Base-by-base conservation (phyloP, 2,888 invertebrate genomes). In the Nipponacmea schrenckii region DNA sequence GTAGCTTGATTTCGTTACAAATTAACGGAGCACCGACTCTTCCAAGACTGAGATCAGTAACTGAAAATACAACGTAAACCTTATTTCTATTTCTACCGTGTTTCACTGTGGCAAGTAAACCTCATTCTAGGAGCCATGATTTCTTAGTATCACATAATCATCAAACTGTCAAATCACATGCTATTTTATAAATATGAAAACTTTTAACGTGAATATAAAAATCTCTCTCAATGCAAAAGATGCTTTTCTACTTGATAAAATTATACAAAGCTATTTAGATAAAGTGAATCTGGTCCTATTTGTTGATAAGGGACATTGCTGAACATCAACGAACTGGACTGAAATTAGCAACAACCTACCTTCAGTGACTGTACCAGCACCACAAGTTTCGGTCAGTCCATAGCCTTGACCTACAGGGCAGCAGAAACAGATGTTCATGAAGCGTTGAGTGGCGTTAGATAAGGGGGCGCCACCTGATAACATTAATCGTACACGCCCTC, bases 311-410 rank as follows among this genome's bases (percentile, higher is more conserved):
- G 31, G 31, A 5, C 5, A 5, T 31, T 2, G 31, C 5, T 31
- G 5, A 31, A 31, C 31, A 31, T 31, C 31, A 31, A 31, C 5
- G 31, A 5, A 31, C 2, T 31, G 31, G 3, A 31, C 31, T 31
- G 31, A 2, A 2, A 31, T 31, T 31, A 31, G 5, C 31, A 39
- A 39, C 39, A 8, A 39, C 10, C 62, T 75, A 88, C 87, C 83
- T 75, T 87, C 86, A n/a, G 83, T 78, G 7, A 88, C 84, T n/a
- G 88, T 86, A 4, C 97, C 97, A 84, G 95, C 95, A 0, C 97
- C 97, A 79, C 95, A 95, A 20, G 98, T 97, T 92, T 99, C 98
- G 0, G 98, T 99, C 75, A 98, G 92, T 1, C 98, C 98, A 90
- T 98, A 98, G 68, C 98, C 98, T 87, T 96, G 96, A 73, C 95